Percentiles rank a stretch among this genome's conserved stretches.
Evolutionary conservation across 2,888 invertebrate genomes (phyloP).

Genomic region (Apamea sordens): DNA sequence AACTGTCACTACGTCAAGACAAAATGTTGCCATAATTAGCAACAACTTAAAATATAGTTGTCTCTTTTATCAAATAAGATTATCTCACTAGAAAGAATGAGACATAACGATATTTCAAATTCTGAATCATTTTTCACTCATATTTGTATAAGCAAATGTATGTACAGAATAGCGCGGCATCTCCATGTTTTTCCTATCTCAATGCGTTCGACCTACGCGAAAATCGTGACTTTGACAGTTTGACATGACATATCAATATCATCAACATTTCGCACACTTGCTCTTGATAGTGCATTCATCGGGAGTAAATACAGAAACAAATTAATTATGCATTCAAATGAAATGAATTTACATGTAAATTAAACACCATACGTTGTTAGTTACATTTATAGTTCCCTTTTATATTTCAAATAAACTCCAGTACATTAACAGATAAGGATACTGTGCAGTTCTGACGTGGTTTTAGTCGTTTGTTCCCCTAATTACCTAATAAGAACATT

Average conservation of each 20-base stretch:
- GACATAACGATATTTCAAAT: no score
- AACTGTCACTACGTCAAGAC: no score
- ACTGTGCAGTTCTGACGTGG: constrained; percentile 37
- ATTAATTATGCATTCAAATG: constrained; percentile 30
- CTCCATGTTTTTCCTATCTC: no score
- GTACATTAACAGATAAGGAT: not conserved
- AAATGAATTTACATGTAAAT: not conserved
- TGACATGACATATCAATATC: not conserved
- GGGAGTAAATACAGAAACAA: not conserved
- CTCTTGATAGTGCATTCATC: not conserved
- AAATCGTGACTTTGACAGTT: constrained; percentile 19
- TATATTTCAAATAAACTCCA: not conserved
- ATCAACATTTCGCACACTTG: not conserved
- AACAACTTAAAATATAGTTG: no score
- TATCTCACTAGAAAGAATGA: no score
- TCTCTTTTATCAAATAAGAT: no score
- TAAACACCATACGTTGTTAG: not conserved
- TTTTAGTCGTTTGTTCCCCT: constrained; percentile 7
- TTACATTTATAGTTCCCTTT: constrained; percentile 13
- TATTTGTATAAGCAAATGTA: no score
- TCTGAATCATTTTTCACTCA: no score
- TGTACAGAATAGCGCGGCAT: no score
- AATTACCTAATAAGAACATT: not conserved
- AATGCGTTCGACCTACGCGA: not conserved
- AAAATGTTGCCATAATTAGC: no score